phyloP scores from a whole-genome alignment of 2,888 invertebrate species.

The Drosophila lacicola region DNA sequence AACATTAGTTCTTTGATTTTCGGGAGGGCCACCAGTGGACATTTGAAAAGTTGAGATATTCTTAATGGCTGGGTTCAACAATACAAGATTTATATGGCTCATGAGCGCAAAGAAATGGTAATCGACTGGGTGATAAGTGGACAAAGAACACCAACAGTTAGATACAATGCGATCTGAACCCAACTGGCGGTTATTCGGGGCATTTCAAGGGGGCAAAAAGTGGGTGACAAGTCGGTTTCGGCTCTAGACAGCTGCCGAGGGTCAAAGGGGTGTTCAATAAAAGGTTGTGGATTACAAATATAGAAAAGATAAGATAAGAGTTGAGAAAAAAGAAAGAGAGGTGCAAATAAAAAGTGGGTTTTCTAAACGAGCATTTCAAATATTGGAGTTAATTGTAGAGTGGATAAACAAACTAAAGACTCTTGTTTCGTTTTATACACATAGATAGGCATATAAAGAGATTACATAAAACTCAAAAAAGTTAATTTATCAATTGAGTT shows the following conservation, averaged over 20 bases:
- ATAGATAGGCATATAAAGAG: slow-evolving; percentile 37
- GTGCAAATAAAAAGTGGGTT: slow-evolving; percentile 62
- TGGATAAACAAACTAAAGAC: slow-evolving; percentile 44
- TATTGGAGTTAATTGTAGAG: slow-evolving; percentile 26
- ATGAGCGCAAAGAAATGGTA: slow-evolving; percentile 55
- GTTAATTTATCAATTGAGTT: slow-evolving; percentile 22
- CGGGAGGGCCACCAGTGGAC: slow-evolving; percentile 47
- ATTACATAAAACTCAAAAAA: slow-evolving; percentile 42
- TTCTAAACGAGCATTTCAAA: slow-evolving; percentile 56
- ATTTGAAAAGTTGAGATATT: slow-evolving; percentile 45
- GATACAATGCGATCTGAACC: slow-evolving; percentile 30
- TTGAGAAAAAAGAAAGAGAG: slow-evolving; percentile 23
- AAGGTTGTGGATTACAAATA: slow-evolving; percentile 29
- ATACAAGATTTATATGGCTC: slow-evolving; percentile 33
- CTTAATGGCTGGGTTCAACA: slow-evolving; percentile 39
- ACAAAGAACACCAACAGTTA: slow-evolving; percentile 27
- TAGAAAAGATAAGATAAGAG: slow-evolving; percentile 19
- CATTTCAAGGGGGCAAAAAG: slow-evolving; percentile 31
- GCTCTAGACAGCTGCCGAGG: slow-evolving; percentile 46
- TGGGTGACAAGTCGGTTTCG: slow-evolving; percentile 49
- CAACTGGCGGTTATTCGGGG: slow-evolving; percentile 18
- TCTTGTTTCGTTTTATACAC: slow-evolving; percentile 32
- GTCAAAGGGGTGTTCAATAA: slow-evolving; percentile 22
- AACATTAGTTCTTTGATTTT: slow-evolving; percentile 56
- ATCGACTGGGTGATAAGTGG: slow-evolving; percentile 41